Evolutionary conservation across 2,797 vertebrate genomes (phyloP), one percentile per base, ranked within the genome.

Genomic region (Tinamus major): DNA sequence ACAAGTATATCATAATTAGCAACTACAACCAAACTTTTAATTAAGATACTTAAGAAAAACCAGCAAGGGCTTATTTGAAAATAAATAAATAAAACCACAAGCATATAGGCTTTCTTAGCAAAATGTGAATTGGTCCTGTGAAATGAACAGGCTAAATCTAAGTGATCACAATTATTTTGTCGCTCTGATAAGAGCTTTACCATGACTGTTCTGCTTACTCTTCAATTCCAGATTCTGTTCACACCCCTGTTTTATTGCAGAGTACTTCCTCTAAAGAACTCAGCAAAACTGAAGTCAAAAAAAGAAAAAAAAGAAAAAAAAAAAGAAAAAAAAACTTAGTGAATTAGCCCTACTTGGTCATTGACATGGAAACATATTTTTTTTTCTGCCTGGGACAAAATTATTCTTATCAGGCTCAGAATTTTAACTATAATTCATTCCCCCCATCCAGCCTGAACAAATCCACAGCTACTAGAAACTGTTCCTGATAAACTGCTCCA

Each of bases 1-100:
- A 92, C 85, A 96, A 83, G 79, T 79, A 95, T 82, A 93, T 92
- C 77, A 95, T 83, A 95, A 96, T 94, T 93, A 95, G 92, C 92
- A 89, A 94, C 82, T 63, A 93, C 72, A 61, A 92, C 74, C 33
- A 82, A 96, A 95, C 80, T 95, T 97, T 91, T 90, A 93, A 96
- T 94, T 96, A 89, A 92, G 95, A 94, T 88, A 85, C 21, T 55
- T 51, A 94, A 85, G 78, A 94, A 91, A 93, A 95, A 92, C 85
- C 85, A 94, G 89, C 87, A 29, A 55, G 41, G 85, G 33, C 75
- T 92, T 87, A 95, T 96, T 93, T 85, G 93, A 94, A 91, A 65
- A 1, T 26, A 33, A 51, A 13, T 13, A 27, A 61, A 12, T 35
- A 24, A 51, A 24, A 24, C 6, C 64, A 89, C 16, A 59, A 58